These are phyloP conservation scores for Drosophila auraria DNA, from an alignment of 1,140 invertebrate species.

Conservation along the genomic window DNA sequence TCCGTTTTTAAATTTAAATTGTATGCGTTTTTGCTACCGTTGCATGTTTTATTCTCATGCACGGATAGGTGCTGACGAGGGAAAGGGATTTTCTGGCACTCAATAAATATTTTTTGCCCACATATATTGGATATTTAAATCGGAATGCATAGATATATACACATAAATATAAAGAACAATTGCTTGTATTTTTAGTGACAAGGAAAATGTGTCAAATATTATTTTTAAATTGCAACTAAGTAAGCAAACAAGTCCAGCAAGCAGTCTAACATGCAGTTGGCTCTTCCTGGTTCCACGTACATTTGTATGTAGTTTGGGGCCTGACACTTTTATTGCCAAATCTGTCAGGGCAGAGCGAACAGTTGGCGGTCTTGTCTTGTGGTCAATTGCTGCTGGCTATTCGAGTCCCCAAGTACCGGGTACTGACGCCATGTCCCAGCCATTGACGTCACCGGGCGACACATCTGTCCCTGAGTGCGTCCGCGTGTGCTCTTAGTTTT, in stretches of 20 bases:
- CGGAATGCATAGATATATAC: slow-evolving; percentile 4
- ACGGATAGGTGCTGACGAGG: slow-evolving; percentile 51
- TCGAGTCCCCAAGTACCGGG: slow-evolving; percentile 22
- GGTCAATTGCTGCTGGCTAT: slow-evolving; percentile 44
- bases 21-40: slow-evolving; percentile 10
- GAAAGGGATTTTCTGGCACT: slow-evolving; percentile 17
- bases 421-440: slow-evolving; percentile 38
- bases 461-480: slow-evolving; percentile 29
- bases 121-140: neutral
- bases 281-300: slow-evolving; percentile 20
- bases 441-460: slow-evolving; percentile 62
- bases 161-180: neutral
- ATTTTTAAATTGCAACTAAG: neutral
- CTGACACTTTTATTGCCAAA: slow-evolving; percentile 72
- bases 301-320: neutral
- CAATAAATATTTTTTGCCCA: slow-evolving; percentile 10
- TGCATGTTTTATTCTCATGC: slow-evolving; percentile 56
- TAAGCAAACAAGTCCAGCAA: slow-evolving; percentile 2
- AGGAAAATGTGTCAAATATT: slow-evolving; percentile 29
- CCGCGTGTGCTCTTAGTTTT: slow-evolving; percentile 20
- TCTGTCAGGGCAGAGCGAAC: slow-evolving; percentile 59
- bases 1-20: slow-evolving; percentile 39
- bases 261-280: slow-evolving; percentile 9
- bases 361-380: slow-evolving; percentile 59
- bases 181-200: slow-evolving; percentile 46